Percentiles rank a stretch among this genome's conserved stretches.
Evolutionary conservation across 2,113 vertebrate species (phyloP).

Genomic region (Potamarius usumacintae): DNA sequence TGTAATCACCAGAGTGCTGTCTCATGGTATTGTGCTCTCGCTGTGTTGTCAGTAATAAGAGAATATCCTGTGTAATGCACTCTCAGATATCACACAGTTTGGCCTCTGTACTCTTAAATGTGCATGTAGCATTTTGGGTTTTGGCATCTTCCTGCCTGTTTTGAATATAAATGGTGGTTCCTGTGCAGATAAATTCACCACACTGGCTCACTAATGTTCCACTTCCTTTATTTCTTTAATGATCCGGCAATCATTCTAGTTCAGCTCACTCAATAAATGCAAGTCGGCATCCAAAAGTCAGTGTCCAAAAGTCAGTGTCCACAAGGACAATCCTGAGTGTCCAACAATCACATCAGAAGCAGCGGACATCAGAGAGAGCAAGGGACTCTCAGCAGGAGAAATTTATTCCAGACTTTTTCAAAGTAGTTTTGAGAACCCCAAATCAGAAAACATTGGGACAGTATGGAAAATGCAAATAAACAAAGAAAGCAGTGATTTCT

Average conservation of each 20-base stretch:
- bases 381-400: too few relatives aligned
- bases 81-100: neutral
- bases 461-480: too few relatives aligned
- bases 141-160: neutral
- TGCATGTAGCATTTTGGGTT: neutral
- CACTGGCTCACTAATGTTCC: neutral
- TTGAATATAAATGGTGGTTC: neutral
- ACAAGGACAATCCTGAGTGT: neutral
- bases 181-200: neutral
- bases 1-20: constrained; percentile 11
- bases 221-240: neutral
- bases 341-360: neutral
- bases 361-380: too few relatives aligned
- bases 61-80: neutral
- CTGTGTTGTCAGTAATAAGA: neutral
- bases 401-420: too few relatives aligned
- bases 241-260: neutral
- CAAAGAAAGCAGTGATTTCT: too few relatives aligned
- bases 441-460: too few relatives aligned
- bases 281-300: neutral
- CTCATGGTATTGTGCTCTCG: neutral
- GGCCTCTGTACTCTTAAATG: neutral
- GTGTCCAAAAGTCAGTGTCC: neutral
- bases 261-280: neutral
- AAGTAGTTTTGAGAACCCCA: too few relatives aligned